These are phyloP conservation scores for Ciconia stormi DNA, from an alignment of 2,113 vertebrate species.

Conservation along the genomic window DNA sequence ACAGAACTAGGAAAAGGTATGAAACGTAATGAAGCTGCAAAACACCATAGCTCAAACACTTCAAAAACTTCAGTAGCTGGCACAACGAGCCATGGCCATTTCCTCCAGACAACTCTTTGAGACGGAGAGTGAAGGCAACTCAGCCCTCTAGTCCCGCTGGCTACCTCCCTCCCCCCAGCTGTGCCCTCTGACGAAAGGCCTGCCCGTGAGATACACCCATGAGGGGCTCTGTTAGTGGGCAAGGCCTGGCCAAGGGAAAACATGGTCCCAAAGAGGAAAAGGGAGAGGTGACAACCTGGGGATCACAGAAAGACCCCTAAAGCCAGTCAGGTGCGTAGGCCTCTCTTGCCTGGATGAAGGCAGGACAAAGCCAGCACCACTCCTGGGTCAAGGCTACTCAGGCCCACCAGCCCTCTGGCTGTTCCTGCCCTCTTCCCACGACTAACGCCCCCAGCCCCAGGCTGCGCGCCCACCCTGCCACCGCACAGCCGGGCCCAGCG, in stretches of 20 bases:
- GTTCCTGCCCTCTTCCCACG: rapidly evolving
- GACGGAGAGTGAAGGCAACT: rapidly evolving
- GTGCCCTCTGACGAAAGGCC: not conserved
- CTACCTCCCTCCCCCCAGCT: rapidly evolving
- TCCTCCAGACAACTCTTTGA: not conserved
- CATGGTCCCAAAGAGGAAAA: rapidly evolving
- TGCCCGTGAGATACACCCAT: rapidly evolving
- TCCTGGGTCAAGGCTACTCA: rapidly evolving
- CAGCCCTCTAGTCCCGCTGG: not conserved
- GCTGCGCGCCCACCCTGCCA: not conserved
- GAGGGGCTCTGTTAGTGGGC: rapidly evolving
- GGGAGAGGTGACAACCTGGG: rapidly evolving
- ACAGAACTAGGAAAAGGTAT: not conserved
- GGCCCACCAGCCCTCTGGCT: rapidly evolving
- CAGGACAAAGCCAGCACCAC: rapidly evolving
- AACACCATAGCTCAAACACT: rapidly evolving
- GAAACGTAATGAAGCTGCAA: not conserved
- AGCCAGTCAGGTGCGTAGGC: rapidly evolving
- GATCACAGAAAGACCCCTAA: rapidly evolving
- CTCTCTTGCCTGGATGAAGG: rapidly evolving
- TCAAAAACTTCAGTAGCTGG: too few relatives aligned
- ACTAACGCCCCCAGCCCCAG: not conserved
- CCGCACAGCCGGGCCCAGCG: rapidly evolving
- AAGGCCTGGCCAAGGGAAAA: not conserved
- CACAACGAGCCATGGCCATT: rapidly evolving